Evolutionary conservation across 2,888 invertebrate genomes (phyloP).

Genomic region (Tuta absoluta): DNA sequence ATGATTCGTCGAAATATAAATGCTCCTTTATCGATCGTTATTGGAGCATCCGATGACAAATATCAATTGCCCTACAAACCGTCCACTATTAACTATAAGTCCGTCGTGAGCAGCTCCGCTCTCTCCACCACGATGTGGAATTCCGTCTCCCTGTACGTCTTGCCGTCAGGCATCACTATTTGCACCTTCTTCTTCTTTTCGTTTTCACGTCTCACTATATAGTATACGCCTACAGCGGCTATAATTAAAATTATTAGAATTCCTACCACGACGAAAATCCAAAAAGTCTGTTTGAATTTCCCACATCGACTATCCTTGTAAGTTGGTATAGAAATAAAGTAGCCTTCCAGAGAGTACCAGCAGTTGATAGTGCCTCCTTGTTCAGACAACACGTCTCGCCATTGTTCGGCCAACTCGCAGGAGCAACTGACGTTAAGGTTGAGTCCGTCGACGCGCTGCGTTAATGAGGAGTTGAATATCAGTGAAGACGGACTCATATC

Average conservation of each 20-base stretch:
- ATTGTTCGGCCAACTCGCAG: constrained; percentile 72
- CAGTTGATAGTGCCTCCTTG: constrained; percentile 67
- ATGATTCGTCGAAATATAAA: constrained; percentile 32
- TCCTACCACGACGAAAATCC: constrained; percentile 74
- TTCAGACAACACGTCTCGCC: constrained; percentile 59
- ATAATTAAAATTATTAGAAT: constrained; percentile 70
- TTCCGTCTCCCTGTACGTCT: constrained; percentile 92
- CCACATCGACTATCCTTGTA: constrained; percentile 69
- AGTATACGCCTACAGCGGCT: constrained; percentile 71
- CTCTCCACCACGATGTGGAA: constrained; percentile 92
- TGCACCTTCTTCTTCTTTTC: constrained; percentile 83
- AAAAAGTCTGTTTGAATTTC: constrained; percentile 68
- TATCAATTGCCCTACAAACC: constrained; percentile 41
- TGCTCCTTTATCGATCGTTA: constrained; percentile 34
- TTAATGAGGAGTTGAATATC: constrained; percentile 80
- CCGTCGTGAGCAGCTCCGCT: constrained; percentile 90
- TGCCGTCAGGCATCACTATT: constrained; percentile 89
- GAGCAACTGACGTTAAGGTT: constrained; percentile 82
- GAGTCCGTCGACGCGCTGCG: constrained; percentile 80
- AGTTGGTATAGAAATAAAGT: constrained; percentile 65
- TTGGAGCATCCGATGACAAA: constrained; percentile 37
- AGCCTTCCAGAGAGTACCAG: constrained; percentile 67
- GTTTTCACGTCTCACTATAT: constrained; percentile 73
- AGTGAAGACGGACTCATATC: constrained; percentile 81
- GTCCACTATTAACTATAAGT: constrained; percentile 76